These are phyloP conservation scores for Drosophila repletoides DNA, from an alignment of 1,140 invertebrate genomes.

Conservation along the genomic window DNA sequence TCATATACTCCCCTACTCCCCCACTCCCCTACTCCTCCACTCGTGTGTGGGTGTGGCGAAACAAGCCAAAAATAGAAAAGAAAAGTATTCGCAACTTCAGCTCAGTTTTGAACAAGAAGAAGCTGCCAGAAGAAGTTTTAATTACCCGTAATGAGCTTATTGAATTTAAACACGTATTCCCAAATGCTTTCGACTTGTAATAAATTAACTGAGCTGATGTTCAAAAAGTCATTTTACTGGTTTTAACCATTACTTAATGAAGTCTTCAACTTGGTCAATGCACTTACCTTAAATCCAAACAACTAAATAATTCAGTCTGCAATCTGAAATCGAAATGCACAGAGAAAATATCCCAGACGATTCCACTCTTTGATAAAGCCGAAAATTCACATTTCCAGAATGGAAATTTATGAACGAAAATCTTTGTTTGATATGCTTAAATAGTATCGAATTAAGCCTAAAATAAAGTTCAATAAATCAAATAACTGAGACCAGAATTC, in stretches of 20 bases:
- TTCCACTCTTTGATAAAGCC: too few species aligned
- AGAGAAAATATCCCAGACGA: too few species aligned
- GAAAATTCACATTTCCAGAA: too few species aligned
- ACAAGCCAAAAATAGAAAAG: background rate
- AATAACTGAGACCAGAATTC: too few species aligned
- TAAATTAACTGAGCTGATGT: constrained; percentile 9
- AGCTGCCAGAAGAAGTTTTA: background rate
- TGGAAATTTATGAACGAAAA: too few species aligned
- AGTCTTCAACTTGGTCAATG: background rate
- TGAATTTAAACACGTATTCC: background rate
- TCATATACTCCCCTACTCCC: background rate
- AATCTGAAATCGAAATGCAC: too few species aligned
- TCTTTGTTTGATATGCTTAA: too few species aligned
- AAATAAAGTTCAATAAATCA: too few species aligned
- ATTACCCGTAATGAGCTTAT: constrained; percentile 13
- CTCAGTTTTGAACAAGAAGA: constrained; percentile 6
- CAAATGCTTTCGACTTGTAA: background rate
- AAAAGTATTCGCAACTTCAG: constrained; percentile 15
- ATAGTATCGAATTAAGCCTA: too few species aligned
- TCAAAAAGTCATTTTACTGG: background rate
- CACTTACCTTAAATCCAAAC: too few species aligned
- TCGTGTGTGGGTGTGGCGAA: background rate
- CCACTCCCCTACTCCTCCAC: background rate
- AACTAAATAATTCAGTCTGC: too few species aligned
- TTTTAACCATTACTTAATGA: background rate